Conservation (phyloP, 2,888 invertebrate species). For the Ectropis crepuscularia region DNA sequence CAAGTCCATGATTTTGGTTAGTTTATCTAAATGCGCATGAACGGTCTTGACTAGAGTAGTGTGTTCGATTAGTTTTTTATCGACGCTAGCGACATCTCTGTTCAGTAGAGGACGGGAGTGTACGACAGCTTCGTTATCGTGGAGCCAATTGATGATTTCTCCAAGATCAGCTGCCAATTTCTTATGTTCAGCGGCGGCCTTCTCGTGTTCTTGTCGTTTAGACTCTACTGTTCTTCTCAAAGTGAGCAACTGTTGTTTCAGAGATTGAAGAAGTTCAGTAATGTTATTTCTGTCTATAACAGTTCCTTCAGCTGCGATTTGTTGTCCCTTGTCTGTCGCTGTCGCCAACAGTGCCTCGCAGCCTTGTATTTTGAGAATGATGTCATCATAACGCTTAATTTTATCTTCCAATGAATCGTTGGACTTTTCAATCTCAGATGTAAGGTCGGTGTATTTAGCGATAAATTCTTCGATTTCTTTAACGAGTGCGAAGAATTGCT, state of each 20-base stretch:
- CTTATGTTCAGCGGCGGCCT: constrained; percentile 94
- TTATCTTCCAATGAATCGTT: constrained; percentile 93
- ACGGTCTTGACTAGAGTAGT: constrained; percentile 88
- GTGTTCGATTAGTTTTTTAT: constrained; percentile 92
- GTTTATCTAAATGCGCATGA: constrained; percentile 87
- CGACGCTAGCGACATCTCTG: constrained; percentile 91
- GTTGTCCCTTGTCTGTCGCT: constrained; percentile 96
- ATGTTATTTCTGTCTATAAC: constrained; percentile 94
- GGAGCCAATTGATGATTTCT: constrained; percentile 92
- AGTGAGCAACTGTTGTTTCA: constrained; percentile 93
- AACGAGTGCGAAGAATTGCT: constrained; percentile 94
- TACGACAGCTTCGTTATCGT: constrained; percentile 91
- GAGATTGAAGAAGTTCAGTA: constrained; percentile 93
- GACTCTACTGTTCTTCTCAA: constrained; percentile 93
- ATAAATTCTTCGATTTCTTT: constrained; percentile 95
- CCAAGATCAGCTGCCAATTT: constrained; percentile 93
- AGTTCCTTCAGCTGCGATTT: constrained; percentile 95
- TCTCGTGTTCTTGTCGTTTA: constrained; percentile 94
- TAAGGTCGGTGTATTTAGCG: constrained; percentile 93
- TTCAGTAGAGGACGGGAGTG: constrained; percentile 93
- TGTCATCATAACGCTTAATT: constrained; percentile 93
- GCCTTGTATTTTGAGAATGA: constrained; percentile 94
- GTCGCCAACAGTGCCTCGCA: constrained; percentile 94
- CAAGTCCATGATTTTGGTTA: constrained; percentile 88
- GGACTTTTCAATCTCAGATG: constrained; percentile 93